Base-by-base conservation (phyloP, 2,888 invertebrate genomes). In the Onthophagus sagittarius region DNA sequence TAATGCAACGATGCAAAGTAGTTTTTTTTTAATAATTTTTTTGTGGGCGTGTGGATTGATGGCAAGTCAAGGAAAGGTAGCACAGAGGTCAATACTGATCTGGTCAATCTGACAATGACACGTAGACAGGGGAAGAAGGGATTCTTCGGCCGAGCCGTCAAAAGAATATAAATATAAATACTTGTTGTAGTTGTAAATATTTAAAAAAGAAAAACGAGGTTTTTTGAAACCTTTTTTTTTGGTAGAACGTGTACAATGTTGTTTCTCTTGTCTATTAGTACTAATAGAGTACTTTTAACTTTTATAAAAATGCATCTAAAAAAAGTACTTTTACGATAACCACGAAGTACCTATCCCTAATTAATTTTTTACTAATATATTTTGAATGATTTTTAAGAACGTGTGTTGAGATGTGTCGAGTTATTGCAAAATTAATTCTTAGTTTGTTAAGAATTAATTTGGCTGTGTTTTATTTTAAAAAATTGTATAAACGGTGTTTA, bases 101-200 rank as follows among this genome's bases (percentile, higher is more conserved):
- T 80, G 84, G 83, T 82, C 79, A 80, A 79, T 79, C 67, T 83
- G 83, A 91, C 90, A 91, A 91, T 92, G 92, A 90, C 92, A 93
- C 92, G 92, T 90, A 92, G 92, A 92, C 92, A 92, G 90, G 89
- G 90, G 90, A 91, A 89, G 90, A 89, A 84, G 72, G 90, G 89
- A 84, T 62, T 81, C 77, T 81, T 84, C 84, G 84, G 85, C 85
- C 85, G 85, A 86, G 86, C 86, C 85, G 85, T 85, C 85, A 83
- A 81, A 77, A 80, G 77, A 78, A 77, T 78, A 80, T 23, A 77
- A 78, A 77, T 78, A 80, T 23, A 23, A 23, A 23, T 23, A 23
- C 23, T 80, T 79, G 77, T 79, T 74, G 23, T 74, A 74, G 75
- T 67, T 33, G 63, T 33, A 23, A 14, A 39, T 53, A 23, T 15